phyloP scores from a whole-genome alignment of 2,113 vertebrate genomes.

The Argyrosomus japonicus region DNA sequence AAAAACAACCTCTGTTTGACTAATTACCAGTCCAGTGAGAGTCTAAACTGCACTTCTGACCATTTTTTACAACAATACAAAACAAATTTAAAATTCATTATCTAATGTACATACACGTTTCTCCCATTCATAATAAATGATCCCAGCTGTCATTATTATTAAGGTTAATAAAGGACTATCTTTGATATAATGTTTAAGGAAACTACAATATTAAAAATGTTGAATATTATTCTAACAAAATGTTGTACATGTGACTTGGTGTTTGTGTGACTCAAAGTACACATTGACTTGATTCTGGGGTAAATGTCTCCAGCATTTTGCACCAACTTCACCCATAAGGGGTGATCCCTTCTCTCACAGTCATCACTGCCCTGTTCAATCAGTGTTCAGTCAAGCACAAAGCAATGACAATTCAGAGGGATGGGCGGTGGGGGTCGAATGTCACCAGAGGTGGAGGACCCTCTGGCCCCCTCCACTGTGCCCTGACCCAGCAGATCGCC shows the following conservation, averaged over 20 bases:
- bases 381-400: slow-evolving; percentile 80
- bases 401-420: slow-evolving; percentile 72
- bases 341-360: slow-evolving; percentile 67
- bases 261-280: not conserved
- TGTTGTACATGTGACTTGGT: not conserved
- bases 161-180: not conserved
- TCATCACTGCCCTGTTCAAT: slow-evolving; percentile 76
- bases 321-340: slow-evolving; percentile 39
- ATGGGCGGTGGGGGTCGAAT: slow-evolving; percentile 66
- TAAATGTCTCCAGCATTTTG: not conserved
- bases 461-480: slow-evolving; percentile 52
- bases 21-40: slow-evolving; percentile 27
- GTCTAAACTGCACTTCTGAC: not conserved
- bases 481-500: slow-evolving; percentile 49
- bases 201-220: not conserved
- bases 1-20: slow-evolving; percentile 28
- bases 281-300: not conserved
- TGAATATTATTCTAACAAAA: not conserved
- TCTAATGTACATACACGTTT: not conserved
- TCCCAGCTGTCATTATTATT: not conserved
- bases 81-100: not conserved
- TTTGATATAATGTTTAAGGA: not conserved
- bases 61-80: not conserved
- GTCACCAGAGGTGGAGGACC: slow-evolving; percentile 74
- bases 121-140: not conserved